Evolutionary conservation across 2,888 invertebrate species (phyloP).

Genomic region (Gandaritis pyraliata): DNA sequence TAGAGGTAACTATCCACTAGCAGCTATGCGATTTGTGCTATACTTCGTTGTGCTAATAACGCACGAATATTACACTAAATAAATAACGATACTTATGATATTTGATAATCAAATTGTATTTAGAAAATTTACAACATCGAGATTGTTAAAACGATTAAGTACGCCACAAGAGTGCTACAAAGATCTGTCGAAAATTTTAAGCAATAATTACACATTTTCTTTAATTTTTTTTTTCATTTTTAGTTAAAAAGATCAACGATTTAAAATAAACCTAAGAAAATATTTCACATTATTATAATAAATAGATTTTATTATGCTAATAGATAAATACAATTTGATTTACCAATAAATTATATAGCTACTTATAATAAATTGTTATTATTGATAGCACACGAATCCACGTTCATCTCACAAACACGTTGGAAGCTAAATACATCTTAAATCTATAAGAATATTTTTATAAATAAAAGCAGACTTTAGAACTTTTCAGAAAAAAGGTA

Average conservation of each 20-base stretch:
- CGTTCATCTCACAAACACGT: constrained; percentile 50
- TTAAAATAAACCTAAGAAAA: constrained; percentile 21
- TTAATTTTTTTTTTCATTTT: constrained; percentile 8
- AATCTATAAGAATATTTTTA: constrained; percentile 28
- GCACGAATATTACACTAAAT: constrained; percentile 55
- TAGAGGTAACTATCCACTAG: constrained; percentile 72
- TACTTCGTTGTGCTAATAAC: constrained; percentile 65
- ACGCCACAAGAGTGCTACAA: constrained; percentile 26
- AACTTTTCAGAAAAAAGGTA: constrained; percentile 28
- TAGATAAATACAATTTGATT: constrained; percentile 35
- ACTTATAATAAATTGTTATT: constrained; percentile 42
- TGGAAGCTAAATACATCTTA: constrained; percentile 67
- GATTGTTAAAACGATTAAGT: constrained; percentile 31
- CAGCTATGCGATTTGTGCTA: constrained; percentile 68
- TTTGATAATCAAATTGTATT: constrained; percentile 55
- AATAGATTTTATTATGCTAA: constrained; percentile 13
- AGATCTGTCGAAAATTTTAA: constrained; percentile 29
- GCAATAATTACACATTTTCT: constrained; percentile 21
- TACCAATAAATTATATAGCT: constrained; percentile 32
- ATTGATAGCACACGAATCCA: constrained; percentile 64
- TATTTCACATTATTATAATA: constrained; percentile 25
- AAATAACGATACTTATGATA: constrained; percentile 35
- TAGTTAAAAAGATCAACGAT: constrained; percentile 19
- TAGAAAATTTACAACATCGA: constrained; percentile 32
- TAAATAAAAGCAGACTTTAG: constrained; percentile 40